Evolutionary conservation across 2,888 invertebrate species (phyloP), one percentile per base, ranked within the genome.

Genomic region (Macrosiphum euphorbiae): DNA sequence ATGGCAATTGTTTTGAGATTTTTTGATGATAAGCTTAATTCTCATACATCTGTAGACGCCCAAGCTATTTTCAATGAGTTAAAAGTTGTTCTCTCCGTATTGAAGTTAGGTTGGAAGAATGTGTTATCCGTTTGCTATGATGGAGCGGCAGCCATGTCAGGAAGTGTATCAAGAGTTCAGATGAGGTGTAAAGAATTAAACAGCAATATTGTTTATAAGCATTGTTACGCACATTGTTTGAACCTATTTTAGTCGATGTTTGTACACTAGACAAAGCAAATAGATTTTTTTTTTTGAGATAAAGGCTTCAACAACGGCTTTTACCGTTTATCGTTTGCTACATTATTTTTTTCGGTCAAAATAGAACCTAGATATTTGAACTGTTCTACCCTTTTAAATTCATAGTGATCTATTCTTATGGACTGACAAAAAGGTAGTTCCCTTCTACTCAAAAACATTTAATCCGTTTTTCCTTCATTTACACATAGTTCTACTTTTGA

Each of bases 131-230:
- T 94, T 84, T 94, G 94, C 67, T 94, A 94, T 93, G 94, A 94
- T 92, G 93, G 94, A 52, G 94, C 92, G 50, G 87, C 94, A 44
- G 67, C 94, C n/a, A 94, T 94, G 92, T 90, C 94, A 26, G 92
- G 88, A 26, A 47, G 92, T 78, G 78, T 94, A 84, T 92, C 92
- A 90, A 94, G 94, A 87, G 94, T 94, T 58, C 94, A 94, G 41
- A 78, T 90, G 50, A 90, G 85, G 67, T 94, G 92, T 47, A 94
- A 94, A 88, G 90, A 94, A 85, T 90, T 92, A 90, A 94, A 94
- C 55, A 86, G 28, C 0, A 90, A 92, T 35, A 94, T 94, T 87
- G n/a, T 94, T 41, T 94, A 90, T 86, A 91, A 84, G 0, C 91
- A 94, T 88, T 94, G 91, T 88, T 94, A 94, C 88, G 94, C 92